Percentiles rank a stretch among this genome's conserved stretches.
phyloP scores from a whole-genome alignment of 2,113 vertebrate species.

The Mionectes macconnelli region DNA sequence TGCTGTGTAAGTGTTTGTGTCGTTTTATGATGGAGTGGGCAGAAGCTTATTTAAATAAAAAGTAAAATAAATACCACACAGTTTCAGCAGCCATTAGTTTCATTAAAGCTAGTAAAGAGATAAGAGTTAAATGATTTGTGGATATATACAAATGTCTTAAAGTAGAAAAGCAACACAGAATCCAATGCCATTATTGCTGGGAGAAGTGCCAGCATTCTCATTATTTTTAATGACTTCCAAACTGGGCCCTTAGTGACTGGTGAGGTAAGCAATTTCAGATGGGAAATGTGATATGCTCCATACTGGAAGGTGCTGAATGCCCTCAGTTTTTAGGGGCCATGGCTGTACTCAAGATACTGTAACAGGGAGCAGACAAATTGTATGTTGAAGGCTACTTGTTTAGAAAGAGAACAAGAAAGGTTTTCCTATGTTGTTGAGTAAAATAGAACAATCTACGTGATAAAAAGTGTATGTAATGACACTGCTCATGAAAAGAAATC shows the following conservation, averaged over 20 bases:
- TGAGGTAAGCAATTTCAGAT: slow-evolving; percentile 25
- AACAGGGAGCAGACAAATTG: neutral
- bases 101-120: neutral
- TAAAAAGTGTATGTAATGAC: neutral
- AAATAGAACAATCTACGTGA: neutral
- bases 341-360: neutral
- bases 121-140: slow-evolving; percentile 27
- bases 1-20: slow-evolving; percentile 17
- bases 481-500: neutral
- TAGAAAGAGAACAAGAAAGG: neutral
- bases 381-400: neutral
- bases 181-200: neutral
- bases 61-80: neutral
- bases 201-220: slow-evolving; percentile 36
- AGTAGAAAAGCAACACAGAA: neutral
- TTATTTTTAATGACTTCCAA: slow-evolving; percentile 51
- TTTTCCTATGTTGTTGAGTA: neutral
- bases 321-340: neutral
- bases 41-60: slow-evolving; percentile 41
- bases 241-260: neutral
- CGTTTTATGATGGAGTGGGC: neutral
- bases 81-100: slow-evolving; percentile 17
- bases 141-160: slow-evolving; percentile 7
- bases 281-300: neutral
- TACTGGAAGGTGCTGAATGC: neutral